Percentiles rank a stretch among this genome's conserved stretches.
Evolutionary conservation across 2,888 invertebrate genomes (phyloP).

Genomic region (Amphipyra tragopoginis): DNA sequence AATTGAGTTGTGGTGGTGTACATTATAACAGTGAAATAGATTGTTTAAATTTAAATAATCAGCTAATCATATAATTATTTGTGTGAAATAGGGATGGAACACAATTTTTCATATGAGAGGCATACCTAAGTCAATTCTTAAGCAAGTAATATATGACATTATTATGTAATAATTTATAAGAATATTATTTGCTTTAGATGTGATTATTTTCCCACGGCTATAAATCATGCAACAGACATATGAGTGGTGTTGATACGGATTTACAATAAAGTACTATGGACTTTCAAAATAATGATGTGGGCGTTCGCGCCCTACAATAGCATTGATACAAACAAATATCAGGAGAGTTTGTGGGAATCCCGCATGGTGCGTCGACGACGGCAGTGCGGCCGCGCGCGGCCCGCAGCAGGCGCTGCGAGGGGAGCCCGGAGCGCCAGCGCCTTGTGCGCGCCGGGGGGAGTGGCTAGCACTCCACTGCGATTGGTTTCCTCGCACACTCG

Average conservation of each 20-base stretch:
- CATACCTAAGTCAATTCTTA: not conserved
- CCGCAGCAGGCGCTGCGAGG: constrained; percentile 61
- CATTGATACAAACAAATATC: constrained; percentile 81
- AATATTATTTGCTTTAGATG: constrained; percentile 23
- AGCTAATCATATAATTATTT: not conserved
- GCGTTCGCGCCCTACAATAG: constrained; percentile 83
- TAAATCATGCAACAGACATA: constrained; percentile 85
- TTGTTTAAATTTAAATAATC: not conserved
- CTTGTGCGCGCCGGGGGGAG: constrained; percentile 64
- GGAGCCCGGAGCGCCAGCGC: constrained; percentile 51
- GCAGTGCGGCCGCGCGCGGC: constrained; percentile 46
- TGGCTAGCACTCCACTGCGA: constrained; percentile 66
- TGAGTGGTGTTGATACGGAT: constrained; percentile 85
- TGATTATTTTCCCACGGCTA: constrained; percentile 82
- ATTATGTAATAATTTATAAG: too few relatives aligned
- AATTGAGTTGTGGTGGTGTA: not conserved
- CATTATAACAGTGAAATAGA: too few relatives aligned
- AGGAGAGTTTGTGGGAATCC: constrained; percentile 86
- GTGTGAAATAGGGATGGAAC: not conserved
- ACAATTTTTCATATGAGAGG: not conserved
- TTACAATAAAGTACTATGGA: constrained; percentile 85
- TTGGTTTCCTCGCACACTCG: constrained; percentile 67
- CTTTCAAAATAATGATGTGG: constrained; percentile 88
- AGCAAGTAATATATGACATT: too few relatives aligned
- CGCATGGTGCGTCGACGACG: constrained; percentile 76